Base-by-base conservation (phyloP, 1,140 invertebrate genomes). In the Heliconius congener region DNA sequence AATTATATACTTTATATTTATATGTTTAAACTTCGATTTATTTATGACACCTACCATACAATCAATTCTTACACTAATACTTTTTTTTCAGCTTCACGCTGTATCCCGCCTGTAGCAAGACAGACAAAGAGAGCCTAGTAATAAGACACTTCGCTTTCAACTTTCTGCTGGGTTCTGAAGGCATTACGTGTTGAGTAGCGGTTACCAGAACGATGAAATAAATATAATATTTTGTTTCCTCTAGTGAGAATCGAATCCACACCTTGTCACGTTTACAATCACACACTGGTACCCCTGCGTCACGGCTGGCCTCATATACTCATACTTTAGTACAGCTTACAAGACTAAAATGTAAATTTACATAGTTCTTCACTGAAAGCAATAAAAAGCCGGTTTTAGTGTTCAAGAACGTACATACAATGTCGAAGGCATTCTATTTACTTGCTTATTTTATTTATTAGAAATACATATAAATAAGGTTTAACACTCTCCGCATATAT, bases 311-410 rank as follows among this genome's bases (percentile, higher is more conserved):
- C 34, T 37, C 34, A 37, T 66, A 66, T 9, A 30, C 11, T 11
- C 30, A 16, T 66, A 66, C 27, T 60, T 78, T 78, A 78, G 18
- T 37, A 50, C 23, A 74, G 74, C 76, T 72, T 76, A 79, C 70
- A 76, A 71, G 74, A 79, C 66, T 42, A 42, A 23, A 27, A 79
- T 71, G 34, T 55, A 70, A 71, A 79, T 79, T 79, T 79, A 76
- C 78, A 52, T 39, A 78, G 78, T 76, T 76, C 74, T 42, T 76
- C 73, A 50, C 70, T 72, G 73, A 76, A 76, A 70, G 57, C 74
- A 76, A 79, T 79, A 79, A 79, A 79, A 60, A 57, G 39, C 75
- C 34, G 57, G 74, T 72, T 76, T 79, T 79, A 79, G 71, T 76
- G 50, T 42, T 46, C 34, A 72, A 55, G 78, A 72, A 76, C 50